These are phyloP conservation scores for Pitangus sulphuratus DNA, from an alignment of 2,797 vertebrate species.

Conservation along the genomic window DNA sequence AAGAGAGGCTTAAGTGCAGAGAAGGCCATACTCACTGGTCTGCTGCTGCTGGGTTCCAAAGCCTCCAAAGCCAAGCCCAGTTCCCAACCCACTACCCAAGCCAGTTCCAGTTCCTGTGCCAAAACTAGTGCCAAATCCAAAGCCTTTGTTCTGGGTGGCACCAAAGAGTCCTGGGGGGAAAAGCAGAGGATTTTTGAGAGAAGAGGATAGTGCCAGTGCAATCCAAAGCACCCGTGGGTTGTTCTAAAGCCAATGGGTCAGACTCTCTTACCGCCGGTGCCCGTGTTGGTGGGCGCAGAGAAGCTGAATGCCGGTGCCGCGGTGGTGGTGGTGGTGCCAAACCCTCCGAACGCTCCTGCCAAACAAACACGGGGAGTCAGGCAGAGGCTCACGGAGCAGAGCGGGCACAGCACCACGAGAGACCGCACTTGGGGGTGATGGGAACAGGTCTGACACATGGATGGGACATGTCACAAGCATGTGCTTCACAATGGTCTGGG, in stretches of 20 bases:
- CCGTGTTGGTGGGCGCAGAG: constrained; percentile 86
- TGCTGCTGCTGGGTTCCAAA: constrained; percentile 87
- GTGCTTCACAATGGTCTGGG: background rate
- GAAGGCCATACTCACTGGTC: constrained; percentile 72
- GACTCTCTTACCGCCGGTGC: constrained; percentile 75
- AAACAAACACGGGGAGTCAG: constrained; percentile 33
- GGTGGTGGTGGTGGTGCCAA: constrained; percentile 87
- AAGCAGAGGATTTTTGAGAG: background rate
- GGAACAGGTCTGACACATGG: constrained; percentile 3
- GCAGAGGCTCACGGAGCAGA: fast-evolving
- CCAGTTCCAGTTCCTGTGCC: constrained; percentile 83
- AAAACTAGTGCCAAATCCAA: constrained; percentile 91
- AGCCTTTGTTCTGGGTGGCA: constrained; percentile 92
- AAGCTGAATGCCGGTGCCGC: constrained; percentile 89
- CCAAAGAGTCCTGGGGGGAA: constrained; percentile 86
- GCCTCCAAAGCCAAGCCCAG: constrained; percentile 87
- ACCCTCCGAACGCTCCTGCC: constrained; percentile 91
- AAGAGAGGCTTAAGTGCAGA: background rate
- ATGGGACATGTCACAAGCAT: background rate
- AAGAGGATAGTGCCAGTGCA: background rate
- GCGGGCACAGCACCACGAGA: background rate
- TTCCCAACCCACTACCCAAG: constrained; percentile 87
- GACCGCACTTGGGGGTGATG: background rate
- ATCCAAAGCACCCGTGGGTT: background rate
- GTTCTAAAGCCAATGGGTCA: background rate